A percentile compares a stretch with the other conserved stretches of the same genome.
Evolutionary conservation across 2,888 invertebrate species (phyloP).

Genomic region (Drosophila buzzatii): DNA sequence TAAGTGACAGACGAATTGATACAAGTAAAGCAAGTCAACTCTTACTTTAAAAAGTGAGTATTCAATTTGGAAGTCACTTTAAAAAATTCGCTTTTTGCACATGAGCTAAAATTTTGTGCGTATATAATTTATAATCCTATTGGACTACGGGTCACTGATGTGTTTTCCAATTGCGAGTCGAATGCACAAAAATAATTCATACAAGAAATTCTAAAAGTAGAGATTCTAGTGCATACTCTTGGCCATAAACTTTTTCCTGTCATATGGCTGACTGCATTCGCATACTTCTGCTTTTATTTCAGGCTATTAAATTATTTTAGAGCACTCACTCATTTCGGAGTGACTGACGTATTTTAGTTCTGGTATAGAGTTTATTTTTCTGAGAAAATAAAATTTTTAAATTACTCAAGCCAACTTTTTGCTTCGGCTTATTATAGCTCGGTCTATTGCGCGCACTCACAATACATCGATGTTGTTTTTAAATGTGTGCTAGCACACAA

Average conservation of each 20-base stretch:
- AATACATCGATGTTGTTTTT: too few relatives aligned
- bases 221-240: slow-evolving; percentile 22
- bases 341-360: not conserved
- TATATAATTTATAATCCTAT: slow-evolving; percentile 33
- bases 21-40: not conserved
- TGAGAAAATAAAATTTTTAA: not conserved
- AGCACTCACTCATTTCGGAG: not conserved
- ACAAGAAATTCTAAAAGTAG: not conserved
- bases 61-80: too few relatives aligned
- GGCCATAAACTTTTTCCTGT: slow-evolving; percentile 55
- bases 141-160: slow-evolving; percentile 23
- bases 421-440: not conserved
- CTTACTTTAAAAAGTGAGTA: too few relatives aligned
- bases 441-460: not conserved
- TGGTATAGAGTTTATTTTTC: not conserved
- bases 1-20: not conserved
- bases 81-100: too few relatives aligned
- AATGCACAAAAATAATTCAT: slow-evolving; percentile 24
- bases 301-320: slow-evolving; percentile 1
- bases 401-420: not conserved
- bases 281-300: slow-evolving; percentile 29
- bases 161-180: slow-evolving; percentile 30
- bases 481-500: too few relatives aligned
- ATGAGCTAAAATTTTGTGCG: slow-evolving; percentile 9
- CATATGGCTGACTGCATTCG: slow-evolving; percentile 68